Evolutionary conservation across 2,797 vertebrate species (phyloP).

Genomic region (Calcarius lapponicus): DNA sequence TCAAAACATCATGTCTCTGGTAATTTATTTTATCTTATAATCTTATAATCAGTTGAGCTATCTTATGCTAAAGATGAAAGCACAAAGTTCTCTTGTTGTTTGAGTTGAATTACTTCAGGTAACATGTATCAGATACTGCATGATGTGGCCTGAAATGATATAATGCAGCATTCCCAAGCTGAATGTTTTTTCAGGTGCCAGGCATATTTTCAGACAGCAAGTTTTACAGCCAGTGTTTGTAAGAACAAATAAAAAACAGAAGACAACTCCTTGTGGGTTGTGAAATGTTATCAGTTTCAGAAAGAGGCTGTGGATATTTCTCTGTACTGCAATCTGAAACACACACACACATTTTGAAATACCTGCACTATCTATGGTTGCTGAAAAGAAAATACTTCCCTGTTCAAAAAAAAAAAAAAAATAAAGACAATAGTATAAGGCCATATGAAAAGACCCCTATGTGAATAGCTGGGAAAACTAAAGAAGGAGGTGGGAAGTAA

Average conservation of each 20-base stretch:
- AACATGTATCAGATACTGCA: neutral
- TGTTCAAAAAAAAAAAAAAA: neutral
- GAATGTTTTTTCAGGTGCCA: slow-evolving; percentile 36
- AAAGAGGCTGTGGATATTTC: neutral
- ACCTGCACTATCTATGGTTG: neutral
- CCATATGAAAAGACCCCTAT: neutral
- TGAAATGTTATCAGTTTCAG: slow-evolving; percentile 21
- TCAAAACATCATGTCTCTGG: neutral
- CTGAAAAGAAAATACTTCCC: neutral
- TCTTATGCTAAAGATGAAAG: neutral
- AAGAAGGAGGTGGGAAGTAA: neutral
- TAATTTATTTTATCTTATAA: neutral
- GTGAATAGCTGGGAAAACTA: neutral
- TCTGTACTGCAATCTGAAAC: neutral
- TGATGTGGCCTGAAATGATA: neutral
- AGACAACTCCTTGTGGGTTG: neutral
- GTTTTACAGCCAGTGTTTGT: slow-evolving; percentile 7
- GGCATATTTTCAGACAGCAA: slow-evolving; percentile 3
- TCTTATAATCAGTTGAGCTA: neutral
- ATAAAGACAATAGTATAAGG: neutral
- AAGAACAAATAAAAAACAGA: slow-evolving; percentile 43
- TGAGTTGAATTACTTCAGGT: neutral
- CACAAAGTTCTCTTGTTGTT: neutral
- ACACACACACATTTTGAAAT: neutral
- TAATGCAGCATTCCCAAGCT: neutral